Base-by-base conservation (phyloP, 1,140 invertebrate species). In the Hormaphis cornu region DNA sequence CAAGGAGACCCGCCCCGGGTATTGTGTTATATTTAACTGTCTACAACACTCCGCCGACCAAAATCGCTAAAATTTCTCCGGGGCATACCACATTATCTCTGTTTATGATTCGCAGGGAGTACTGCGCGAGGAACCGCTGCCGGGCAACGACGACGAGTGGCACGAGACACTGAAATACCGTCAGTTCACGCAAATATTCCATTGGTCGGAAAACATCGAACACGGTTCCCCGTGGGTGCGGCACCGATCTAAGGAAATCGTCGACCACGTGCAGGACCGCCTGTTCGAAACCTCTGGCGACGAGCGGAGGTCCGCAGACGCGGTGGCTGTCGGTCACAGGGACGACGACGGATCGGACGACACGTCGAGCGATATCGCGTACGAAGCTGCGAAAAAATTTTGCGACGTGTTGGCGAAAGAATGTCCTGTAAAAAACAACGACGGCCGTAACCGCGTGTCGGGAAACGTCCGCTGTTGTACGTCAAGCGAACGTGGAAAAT, bases 191-290 rank as follows among this genome's bases (percentile, higher is more conserved):
- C 61, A 66, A 7, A 26, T 3, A 22, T 66, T 66, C 22, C 61
- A 66, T 16, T 66, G 61, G 61, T 35, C 44, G 6, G 7, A 46
- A 33, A 48, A 66, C 9, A 48, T 66, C n/a, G 61, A 66, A 20
- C 14, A 66, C 24, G 1, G 28, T 66, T 50, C 28, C 3, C 44
- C 61, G 20, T 66, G 61, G 61, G 44, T 66, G 6, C 48, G 28
- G 8, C 28, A 50, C 5, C 48, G 61, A 0, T 1, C 61, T 1
- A 66, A n/a, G 50, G 61, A 66, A 24, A 66, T 66, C 7, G 16
- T 6, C 6, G 14, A 66, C 10, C 10, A 35, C 6, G 61, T 48
- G 14, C n/a, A n/a, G n/a, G 16, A 35, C 7, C 18, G n/a, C 12
- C 20, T 40, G 7, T 59, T 26, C 16, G 16, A 40, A 26, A 28